These are phyloP conservation scores for Caenorhabditis sinica DNA, from an alignment of 2,888 invertebrate genomes.

Conservation along the genomic window DNA sequence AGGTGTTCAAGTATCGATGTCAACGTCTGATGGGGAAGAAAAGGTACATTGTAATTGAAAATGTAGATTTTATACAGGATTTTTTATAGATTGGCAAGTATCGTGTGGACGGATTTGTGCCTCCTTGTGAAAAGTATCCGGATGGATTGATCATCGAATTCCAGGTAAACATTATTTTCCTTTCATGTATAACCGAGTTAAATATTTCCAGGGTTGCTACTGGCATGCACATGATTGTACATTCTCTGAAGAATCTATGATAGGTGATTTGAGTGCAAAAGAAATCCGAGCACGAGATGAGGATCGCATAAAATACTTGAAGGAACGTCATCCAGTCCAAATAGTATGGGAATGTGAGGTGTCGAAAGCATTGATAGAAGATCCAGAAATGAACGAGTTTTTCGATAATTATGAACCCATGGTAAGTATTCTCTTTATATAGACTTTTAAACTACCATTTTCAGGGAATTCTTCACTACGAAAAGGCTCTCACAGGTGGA, in stretches of 20 bases:
- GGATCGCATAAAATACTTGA: neutral
- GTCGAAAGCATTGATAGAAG: neutral
- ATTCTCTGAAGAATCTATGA: neutral
- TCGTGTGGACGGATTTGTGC: neutral
- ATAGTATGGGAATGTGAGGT: constrained; percentile 44
- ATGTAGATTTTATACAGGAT: neutral
- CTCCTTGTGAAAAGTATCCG: neutral
- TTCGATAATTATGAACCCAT: constrained; percentile 8
- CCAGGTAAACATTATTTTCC: neutral
- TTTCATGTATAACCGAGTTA: neutral
- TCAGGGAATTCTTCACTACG: neutral
- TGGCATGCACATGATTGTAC: constrained; percentile 1
- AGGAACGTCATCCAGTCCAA: neutral
- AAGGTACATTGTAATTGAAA: neutral
- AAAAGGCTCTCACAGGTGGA: neutral
- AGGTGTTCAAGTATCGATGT: neutral
- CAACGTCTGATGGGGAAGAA: constrained; percentile 2
- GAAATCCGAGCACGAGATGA: neutral
- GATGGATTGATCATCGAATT: neutral
- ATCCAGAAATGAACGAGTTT: constrained; percentile 14
- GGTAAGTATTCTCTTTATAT: constrained; percentile 15
- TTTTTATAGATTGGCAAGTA: neutral
- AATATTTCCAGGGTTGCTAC: neutral
- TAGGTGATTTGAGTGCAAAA: neutral
- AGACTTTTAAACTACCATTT: too few species aligned